These are phyloP conservation scores for Zaprionus gabonicus DNA, from an alignment of 1,140 invertebrate genomes.

Conservation along the genomic window DNA sequence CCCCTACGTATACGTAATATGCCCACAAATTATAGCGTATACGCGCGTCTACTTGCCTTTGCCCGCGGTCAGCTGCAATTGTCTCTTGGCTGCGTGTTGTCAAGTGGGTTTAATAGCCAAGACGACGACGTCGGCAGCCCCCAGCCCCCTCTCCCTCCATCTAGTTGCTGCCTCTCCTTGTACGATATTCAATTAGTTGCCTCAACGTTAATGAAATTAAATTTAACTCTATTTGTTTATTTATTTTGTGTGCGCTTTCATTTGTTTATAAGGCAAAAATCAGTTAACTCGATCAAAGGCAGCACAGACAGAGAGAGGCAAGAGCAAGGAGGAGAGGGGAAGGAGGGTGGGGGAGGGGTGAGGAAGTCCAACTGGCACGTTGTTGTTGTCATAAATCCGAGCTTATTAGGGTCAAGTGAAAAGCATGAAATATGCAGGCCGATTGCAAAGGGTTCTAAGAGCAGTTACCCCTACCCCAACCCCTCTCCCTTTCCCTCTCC, in stretches of 20 bases:
- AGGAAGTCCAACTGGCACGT: neutral
- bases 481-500: neutral
- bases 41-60: neutral
- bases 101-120: constrained; percentile 68
- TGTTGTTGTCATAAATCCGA: constrained; percentile 26
- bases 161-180: constrained; percentile 31
- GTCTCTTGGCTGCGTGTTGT: constrained; percentile 71
- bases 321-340: neutral
- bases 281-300: constrained; percentile 67
- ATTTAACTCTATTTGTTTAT: constrained; percentile 79
- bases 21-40: constrained; percentile 6
- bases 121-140: constrained; percentile 1
- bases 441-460: neutral
- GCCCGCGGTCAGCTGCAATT: constrained; percentile 50
- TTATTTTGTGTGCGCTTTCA: constrained; percentile 61
- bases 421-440: constrained; percentile 17
- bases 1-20: neutral
- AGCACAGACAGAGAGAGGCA: neutral
- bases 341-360: neutral
- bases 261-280: constrained; percentile 63
- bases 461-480: neutral
- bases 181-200: constrained; percentile 74
- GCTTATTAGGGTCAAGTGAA: constrained; percentile 40
- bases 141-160: neutral
- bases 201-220: constrained; percentile 68